Conservation (phyloP, 2,888 invertebrate genomes). For the Phortica okadai region DNA sequence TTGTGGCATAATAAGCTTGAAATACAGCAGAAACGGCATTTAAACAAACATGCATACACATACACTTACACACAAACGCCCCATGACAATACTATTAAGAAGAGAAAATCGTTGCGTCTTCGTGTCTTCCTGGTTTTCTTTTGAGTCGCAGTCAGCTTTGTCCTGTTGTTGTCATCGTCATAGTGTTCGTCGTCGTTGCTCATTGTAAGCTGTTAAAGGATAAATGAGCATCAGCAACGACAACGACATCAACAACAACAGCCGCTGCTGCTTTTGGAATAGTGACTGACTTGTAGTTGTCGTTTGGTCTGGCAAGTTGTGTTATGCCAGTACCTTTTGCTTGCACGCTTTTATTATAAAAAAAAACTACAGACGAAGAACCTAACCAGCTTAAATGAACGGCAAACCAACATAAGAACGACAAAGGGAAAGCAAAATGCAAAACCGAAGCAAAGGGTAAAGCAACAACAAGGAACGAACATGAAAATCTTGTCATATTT, state of each 20-base stretch:
- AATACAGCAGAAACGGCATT: slow-evolving; percentile 35
- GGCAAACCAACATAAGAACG: slow-evolving; percentile 15
- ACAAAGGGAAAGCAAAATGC: background rate
- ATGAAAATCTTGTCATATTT: slow-evolving; percentile 70
- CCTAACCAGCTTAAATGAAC: slow-evolving; percentile 47
- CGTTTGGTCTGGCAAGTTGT: background rate
- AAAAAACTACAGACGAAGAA: background rate
- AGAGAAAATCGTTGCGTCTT: background rate
- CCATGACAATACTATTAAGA: slow-evolving; percentile 47
- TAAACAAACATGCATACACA: slow-evolving; percentile 26
- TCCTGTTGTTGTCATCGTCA: background rate
- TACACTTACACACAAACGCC: background rate
- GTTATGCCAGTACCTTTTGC: background rate
- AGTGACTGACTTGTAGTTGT: background rate
- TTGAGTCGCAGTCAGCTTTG: background rate
- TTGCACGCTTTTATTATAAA: background rate
- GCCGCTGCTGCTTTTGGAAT: background rate
- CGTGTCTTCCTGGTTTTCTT: background rate
- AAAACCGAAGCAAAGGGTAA: slow-evolving; percentile 34
- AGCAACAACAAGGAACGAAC: slow-evolving; percentile 46
- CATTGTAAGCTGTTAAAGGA: slow-evolving; percentile 11
- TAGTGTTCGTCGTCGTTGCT: background rate
- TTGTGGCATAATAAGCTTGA: slow-evolving; percentile 29
- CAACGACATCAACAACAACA: background rate
- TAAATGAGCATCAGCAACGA: slow-evolving; percentile 14